These are phyloP conservation scores for Lagodon rhomboides DNA, from an alignment of 2,797 vertebrate species.

Conservation along the genomic window DNA sequence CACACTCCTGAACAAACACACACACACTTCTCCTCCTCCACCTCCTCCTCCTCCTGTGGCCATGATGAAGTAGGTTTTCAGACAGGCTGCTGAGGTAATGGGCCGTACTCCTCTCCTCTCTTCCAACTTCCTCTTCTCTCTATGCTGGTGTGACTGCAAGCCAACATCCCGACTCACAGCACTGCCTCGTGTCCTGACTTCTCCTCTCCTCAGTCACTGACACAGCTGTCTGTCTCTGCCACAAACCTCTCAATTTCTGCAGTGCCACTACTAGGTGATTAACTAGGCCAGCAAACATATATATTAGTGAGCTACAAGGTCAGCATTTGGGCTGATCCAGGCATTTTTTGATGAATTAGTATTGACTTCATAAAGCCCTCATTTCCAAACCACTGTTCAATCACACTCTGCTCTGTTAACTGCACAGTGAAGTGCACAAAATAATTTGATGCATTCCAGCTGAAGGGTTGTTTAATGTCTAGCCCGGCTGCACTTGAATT, in stretches of 20 bases:
- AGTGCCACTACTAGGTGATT: slow-evolving; percentile 2
- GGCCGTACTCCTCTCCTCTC: slow-evolving; percentile 45
- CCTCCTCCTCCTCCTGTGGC: slow-evolving; percentile 41
- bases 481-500: neutral
- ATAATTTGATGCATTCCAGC: neutral
- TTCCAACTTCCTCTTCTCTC: slow-evolving; percentile 34
- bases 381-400: slow-evolving; percentile 5
- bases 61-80: slow-evolving; percentile 58
- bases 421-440: neutral
- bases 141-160: slow-evolving; percentile 23
- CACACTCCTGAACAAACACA: slow-evolving; percentile 3
- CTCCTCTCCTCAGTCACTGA: slow-evolving; percentile 32
- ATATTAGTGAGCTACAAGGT: neutral
- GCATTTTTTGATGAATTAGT: neutral
- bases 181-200: slow-evolving; percentile 33
- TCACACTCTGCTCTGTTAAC: neutral
- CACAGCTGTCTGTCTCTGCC: slow-evolving; percentile 13
- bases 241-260: slow-evolving; percentile 13
- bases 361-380: neutral
- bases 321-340: neutral
- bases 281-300: neutral
- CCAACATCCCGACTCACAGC: slow-evolving; percentile 34
- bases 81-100: slow-evolving; percentile 69
- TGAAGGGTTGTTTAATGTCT: neutral
- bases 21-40: slow-evolving; percentile 30